A percentile compares a stretch with the other conserved stretches of the same genome.
Conservation (phyloP, 2,888 invertebrate genomes). For the Noctua fimbriata region DNA sequence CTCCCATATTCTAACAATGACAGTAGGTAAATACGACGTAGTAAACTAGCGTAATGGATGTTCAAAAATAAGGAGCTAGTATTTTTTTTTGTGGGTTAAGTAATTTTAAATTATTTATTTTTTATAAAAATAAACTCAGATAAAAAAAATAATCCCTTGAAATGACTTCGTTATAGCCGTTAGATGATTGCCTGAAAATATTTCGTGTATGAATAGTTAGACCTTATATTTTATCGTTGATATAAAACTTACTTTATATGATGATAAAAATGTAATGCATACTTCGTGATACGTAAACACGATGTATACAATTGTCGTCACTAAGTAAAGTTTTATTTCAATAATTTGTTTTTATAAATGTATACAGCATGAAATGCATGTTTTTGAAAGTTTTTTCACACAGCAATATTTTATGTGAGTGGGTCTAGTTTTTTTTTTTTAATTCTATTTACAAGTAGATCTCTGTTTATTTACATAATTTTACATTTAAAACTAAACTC, state of each 20-base stretch:
- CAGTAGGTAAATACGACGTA: no score
- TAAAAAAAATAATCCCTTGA: no score
- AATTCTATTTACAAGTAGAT: conserved; percentile 29
- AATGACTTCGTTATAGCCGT: no score
- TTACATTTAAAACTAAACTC: conserved; percentile 18
- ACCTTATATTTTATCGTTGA: background rate
- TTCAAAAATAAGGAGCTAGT: no score
- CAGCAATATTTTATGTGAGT: background rate
- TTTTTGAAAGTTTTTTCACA: background rate
- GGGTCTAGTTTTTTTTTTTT: background rate
- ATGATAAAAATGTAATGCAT: background rate
- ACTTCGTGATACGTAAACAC: conserved; percentile 15
- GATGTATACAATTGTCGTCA: background rate
- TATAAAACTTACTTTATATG: conserved; percentile 20
- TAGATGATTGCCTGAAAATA: no score
- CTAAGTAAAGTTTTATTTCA: conserved; percentile 10
- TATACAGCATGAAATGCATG: conserved; percentile 29
- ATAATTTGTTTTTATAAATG: conserved; percentile 6
- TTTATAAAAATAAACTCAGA: no score
- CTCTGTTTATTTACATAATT: conserved; percentile 29
- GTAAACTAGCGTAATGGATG: no score
- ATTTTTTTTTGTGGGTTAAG: no score
- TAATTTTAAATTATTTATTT: no score
- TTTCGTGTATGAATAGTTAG: no score
- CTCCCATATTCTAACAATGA: no score